A percentile compares a stretch with the other conserved stretches of the same genome.
phyloP scores from a whole-genome alignment of 2,888 invertebrate genomes.

The Agrotis segetum region DNA sequence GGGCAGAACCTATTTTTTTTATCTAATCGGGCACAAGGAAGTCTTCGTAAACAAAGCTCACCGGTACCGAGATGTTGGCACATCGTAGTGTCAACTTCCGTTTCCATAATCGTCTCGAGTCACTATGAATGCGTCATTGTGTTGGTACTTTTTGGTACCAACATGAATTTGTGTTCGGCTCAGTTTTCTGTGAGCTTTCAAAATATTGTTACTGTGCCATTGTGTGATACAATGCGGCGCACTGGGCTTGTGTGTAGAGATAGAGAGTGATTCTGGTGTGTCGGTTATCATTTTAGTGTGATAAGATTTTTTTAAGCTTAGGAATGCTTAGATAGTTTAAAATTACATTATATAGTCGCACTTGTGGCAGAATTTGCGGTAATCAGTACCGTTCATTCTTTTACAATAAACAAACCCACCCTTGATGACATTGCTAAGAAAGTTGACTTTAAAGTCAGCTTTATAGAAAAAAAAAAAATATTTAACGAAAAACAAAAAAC shows the following conservation, averaged over 20 bases:
- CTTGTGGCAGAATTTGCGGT: no score
- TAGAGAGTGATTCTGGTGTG: constrained; percentile 52
- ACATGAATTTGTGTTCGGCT: constrained; percentile 54
- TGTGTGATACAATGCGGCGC: constrained; percentile 72
- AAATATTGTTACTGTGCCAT: constrained; percentile 80
- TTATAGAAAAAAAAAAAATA: no score
- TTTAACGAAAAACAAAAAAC: no score
- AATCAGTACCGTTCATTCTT: no score
- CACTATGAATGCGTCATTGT: constrained; percentile 75
- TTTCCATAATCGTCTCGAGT: constrained; percentile 70
- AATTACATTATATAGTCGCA: no score
- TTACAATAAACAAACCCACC: no score
- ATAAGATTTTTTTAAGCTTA: neutral
- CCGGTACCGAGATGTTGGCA: constrained; percentile 68
- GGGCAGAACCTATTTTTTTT: constrained; percentile 39
- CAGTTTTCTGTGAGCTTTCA: constrained; percentile 78
- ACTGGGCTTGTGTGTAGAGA: constrained; percentile 55
- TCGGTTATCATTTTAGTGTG: constrained; percentile 38
- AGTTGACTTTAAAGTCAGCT: no score
- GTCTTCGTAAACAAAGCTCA: constrained; percentile 69
- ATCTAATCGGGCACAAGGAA: constrained; percentile 66
- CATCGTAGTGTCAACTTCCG: constrained; percentile 83
- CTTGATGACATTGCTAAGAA: no score
- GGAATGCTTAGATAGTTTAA: no score
- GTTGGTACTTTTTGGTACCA: constrained; percentile 63